Evolutionary conservation across 2,113 vertebrate species (phyloP), one percentile per base, ranked within the genome.

Genomic region (Anguilla japonica): DNA sequence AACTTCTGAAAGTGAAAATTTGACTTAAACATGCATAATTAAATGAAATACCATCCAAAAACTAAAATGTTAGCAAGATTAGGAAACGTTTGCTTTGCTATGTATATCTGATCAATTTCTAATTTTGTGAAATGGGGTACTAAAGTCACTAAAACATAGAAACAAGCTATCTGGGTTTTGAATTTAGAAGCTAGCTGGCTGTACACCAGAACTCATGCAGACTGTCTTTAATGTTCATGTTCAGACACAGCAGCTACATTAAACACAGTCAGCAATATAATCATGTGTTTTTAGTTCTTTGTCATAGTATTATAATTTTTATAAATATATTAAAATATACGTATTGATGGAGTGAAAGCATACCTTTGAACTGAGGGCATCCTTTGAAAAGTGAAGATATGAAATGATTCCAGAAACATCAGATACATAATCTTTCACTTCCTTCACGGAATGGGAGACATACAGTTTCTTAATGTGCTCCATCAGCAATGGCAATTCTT

Each of bases 401-500:
- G 79, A 57, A 26, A 86, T 11, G 39, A 81, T 40, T 40, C 78
- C 85, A 81, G 85, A 86, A 34, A 86, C 75, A 4, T 86, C 78
- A 20, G 85, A 86, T 11, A 86, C 46, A 40, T 86, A 86, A 20
- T 86, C 79, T 81, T 81, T 81, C 6, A 81, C 85, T 81, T 50
- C 46, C 34, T 86, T 86, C 46, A 40, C 26, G 50, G 20, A 57
- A 18, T 86, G 85, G 7, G 5, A 57, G 29, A 81, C 50, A 16
- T 86, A 81, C 50, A 86, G 46, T 34, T 41, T 13, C 50, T 86
- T 86, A n/a, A 86, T 81, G 79, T 86, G 85, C 22, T 86, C 85
- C 14, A 22, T 40, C 50, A 86, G 39, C 53, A 3, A 26, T 71
- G 63, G 63, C 26, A 71, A 26, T 71, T 71, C 63, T 71, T 20